A percentile compares a stretch with the other conserved stretches of the same genome.
Conservation (phyloP, 2,113 vertebrate species). For the Xenopus borealis region DNA sequence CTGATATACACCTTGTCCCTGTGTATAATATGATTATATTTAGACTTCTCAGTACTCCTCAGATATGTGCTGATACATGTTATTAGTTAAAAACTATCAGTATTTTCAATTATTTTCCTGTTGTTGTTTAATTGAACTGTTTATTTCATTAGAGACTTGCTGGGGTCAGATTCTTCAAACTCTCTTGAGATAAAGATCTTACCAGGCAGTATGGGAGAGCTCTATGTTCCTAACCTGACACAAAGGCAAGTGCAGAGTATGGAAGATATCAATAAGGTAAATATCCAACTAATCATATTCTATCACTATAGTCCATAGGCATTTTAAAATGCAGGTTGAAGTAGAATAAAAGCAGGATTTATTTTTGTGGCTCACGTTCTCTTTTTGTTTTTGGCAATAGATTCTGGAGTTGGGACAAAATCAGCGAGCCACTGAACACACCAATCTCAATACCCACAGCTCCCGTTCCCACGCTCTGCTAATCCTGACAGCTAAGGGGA, state of each 20-base stretch:
- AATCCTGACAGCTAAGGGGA: conserved; percentile 79
- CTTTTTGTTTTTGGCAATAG: conserved; percentile 56
- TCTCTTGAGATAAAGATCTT: conserved; percentile 94
- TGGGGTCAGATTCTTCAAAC: conserved; percentile 81
- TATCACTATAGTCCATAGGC: too few species aligned
- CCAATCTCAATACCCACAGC: conserved; percentile 91
- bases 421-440: conserved; percentile 87
- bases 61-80: too few species aligned
- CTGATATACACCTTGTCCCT: too few species aligned
- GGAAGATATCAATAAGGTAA: conserved; percentile 90
- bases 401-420: conserved; percentile 85
- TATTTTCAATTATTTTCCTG: too few species aligned
- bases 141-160: conserved; percentile 71
- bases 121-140: too few species aligned
- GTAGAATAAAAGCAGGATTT: neutral
- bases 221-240: conserved; percentile 87
- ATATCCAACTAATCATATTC: neutral
- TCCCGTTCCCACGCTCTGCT: conserved; percentile 93
- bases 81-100: too few species aligned
- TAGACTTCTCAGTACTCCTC: too few species aligned
- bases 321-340: neutral
- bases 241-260: conserved; percentile 81
- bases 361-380: neutral
- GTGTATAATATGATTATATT: too few species aligned
- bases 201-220: conserved; percentile 87